Evolutionary conservation across 1,140 invertebrate species (phyloP).

Genomic region (Pteromalus puparum): DNA sequence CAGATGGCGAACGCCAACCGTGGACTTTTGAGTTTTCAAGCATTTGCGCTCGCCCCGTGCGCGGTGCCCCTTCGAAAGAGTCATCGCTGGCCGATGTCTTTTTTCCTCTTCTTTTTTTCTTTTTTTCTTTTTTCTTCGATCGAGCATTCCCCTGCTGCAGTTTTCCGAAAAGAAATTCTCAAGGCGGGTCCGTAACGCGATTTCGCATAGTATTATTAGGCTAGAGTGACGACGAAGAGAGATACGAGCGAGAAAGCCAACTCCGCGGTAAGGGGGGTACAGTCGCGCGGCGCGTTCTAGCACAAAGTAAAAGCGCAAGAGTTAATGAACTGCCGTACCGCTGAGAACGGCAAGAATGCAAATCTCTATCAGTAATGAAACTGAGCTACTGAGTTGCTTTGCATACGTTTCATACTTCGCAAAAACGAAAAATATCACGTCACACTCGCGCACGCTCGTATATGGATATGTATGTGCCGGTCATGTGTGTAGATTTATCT

Average conservation of each 20-base stretch:
- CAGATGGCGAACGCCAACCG: conserved; percentile 64
- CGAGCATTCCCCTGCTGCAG: not conserved
- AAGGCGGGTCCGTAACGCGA: conserved; percentile 1
- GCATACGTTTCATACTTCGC: not conserved
- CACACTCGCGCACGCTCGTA: not conserved
- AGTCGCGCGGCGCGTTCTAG: not conserved
- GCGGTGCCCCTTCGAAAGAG: not conserved
- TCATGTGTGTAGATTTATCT: conserved; percentile 55
- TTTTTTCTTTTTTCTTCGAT: too few relatives aligned
- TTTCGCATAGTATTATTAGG: conserved; percentile 50
- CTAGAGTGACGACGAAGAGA: conserved; percentile 20
- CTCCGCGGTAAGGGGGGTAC: not conserved
- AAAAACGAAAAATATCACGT: conserved; percentile 11
- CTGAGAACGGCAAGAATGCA: conserved; percentile 22
- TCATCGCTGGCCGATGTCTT: conserved; percentile 29
- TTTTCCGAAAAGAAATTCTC: not conserved
- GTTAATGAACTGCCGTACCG: not conserved
- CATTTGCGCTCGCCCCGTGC: conserved; percentile 1
- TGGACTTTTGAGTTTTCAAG: conserved; percentile 36
- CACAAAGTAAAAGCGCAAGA: not conserved
- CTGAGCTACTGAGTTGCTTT: not conserved
- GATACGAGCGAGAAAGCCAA: not conserved
- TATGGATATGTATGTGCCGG: conserved; percentile 22
- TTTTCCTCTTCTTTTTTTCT: not conserved
- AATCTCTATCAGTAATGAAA: conserved; percentile 27